Evolutionary conservation across 2,797 vertebrate genomes (phyloP).

Genomic region (Valencia hispanica): DNA sequence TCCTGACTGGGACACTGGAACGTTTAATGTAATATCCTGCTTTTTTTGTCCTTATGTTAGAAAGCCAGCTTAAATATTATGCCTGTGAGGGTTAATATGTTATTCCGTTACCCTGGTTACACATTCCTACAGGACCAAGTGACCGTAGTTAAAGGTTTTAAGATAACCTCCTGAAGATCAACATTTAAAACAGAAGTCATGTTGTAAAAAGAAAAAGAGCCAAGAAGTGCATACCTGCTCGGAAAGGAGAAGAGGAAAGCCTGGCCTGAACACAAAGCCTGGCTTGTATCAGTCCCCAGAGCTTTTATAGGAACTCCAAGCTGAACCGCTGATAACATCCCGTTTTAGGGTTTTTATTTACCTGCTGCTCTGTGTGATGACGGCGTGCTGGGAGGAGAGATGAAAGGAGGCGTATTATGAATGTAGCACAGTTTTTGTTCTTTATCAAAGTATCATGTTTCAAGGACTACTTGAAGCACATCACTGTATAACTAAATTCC

Average conservation of each 20-base stretch:
- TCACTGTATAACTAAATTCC: not conserved
- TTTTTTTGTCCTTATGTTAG: too few relatives aligned
- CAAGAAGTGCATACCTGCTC: slow-evolving; percentile 48
- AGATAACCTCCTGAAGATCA: not conserved
- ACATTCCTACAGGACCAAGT: not conserved
- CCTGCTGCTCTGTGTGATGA: slow-evolving; percentile 41
- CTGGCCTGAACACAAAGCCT: slow-evolving; percentile 14
- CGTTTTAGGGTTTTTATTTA: slow-evolving; percentile 39
- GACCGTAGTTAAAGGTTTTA: slow-evolving; percentile 3
- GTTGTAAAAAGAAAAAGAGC: not conserved
- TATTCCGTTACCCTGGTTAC: not conserved
- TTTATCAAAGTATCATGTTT: too few relatives aligned
- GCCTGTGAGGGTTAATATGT: not conserved
- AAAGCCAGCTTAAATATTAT: not conserved
- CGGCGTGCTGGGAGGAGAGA: slow-evolving; percentile 16
- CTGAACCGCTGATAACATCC: not conserved
- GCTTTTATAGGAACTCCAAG: not conserved
- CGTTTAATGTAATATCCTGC: not conserved
- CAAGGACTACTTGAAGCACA: not conserved
- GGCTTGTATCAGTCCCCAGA: not conserved
- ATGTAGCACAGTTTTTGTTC: not conserved
- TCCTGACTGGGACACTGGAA: not conserved
- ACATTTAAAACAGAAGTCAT: not conserved
- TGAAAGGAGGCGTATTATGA: not conserved
- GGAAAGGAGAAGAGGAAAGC: not conserved